Evolutionary conservation across 2,888 invertebrate species (phyloP).

Genomic region (Auanema freiburgensis): DNA sequence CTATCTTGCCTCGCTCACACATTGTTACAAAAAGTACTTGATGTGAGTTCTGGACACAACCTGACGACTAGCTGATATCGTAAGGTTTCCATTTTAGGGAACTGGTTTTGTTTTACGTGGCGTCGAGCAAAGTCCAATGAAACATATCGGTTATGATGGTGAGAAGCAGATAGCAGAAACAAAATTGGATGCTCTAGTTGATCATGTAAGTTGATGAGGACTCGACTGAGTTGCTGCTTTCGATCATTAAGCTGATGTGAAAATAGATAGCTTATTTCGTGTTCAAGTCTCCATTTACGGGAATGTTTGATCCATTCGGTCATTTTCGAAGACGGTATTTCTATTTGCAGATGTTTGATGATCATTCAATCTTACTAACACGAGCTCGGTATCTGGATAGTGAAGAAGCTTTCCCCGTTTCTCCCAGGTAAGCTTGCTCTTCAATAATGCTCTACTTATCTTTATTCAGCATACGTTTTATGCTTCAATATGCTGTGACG

Average conservation of each 20-base stretch:
- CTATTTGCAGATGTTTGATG: constrained; percentile 43
- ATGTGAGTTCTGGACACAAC: too few relatives aligned
- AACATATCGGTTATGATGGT: constrained; percentile 42
- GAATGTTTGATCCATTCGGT: background rate
- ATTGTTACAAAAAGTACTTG: background rate
- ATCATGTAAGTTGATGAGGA: constrained; percentile 30
- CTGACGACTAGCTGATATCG: too few relatives aligned
- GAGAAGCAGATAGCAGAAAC: constrained; percentile 27
- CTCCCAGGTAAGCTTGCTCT: constrained; percentile 65
- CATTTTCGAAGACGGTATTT: background rate
- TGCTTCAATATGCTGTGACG: constrained; percentile 52
- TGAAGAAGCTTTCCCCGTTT: constrained; percentile 65
- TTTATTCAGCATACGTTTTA: constrained; percentile 51
- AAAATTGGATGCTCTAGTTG: constrained; percentile 49
- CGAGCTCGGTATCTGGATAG: constrained; percentile 66
- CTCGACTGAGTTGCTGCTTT: constrained; percentile 1
- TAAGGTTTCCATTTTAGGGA: constrained; percentile 17
- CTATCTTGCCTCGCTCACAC: background rate
- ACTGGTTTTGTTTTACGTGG: constrained; percentile 44
- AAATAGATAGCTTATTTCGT: background rate
- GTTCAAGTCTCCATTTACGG: background rate
- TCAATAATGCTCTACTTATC: constrained; percentile 2
- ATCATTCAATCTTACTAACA: constrained; percentile 64
- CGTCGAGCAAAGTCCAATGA: constrained; percentile 47
- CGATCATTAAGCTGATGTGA: background rate